Evolutionary conservation across 1,140 invertebrate species (phyloP).

Genomic region (Tyrophagus putrescentiae): DNA sequence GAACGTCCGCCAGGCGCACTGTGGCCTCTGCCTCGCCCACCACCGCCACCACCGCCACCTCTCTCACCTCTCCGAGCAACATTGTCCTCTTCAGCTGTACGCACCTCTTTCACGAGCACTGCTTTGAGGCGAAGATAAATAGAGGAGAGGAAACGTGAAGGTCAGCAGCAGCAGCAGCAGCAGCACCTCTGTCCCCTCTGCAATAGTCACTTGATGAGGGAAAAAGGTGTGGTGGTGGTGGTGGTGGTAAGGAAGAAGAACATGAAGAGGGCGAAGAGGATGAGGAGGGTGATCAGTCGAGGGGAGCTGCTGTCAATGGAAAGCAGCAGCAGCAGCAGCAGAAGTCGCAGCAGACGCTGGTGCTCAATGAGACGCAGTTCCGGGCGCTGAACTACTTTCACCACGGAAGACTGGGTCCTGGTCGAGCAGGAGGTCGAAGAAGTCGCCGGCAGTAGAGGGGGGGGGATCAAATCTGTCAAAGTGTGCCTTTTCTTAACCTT

Average conservation of each 20-base stretch:
- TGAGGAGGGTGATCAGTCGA: no score
- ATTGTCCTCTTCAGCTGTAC: background rate
- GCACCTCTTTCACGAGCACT: slow-evolving; percentile 5
- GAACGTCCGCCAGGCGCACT: background rate
- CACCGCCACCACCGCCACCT: background rate
- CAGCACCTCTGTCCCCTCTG: background rate
- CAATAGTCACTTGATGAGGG: background rate
- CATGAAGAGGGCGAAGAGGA: no score
- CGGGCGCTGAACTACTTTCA: slow-evolving; percentile 6
- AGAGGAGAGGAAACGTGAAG: background rate
- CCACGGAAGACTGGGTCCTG: background rate
- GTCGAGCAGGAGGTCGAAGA: background rate
- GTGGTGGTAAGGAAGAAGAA: no score
- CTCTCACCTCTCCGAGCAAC: background rate
- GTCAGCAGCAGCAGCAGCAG: no score
- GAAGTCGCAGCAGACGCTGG: no score
- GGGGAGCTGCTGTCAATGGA: no score
- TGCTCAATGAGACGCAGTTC: background rate
- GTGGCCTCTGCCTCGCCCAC: background rate
- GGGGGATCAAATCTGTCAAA: no score
- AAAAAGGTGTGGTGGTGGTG: background rate
- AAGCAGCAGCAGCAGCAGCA: no score
- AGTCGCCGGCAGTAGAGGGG: no score
- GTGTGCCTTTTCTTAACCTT: no score
- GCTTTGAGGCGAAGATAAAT: background rate